phyloP scores from a whole-genome alignment of 2,113 vertebrate species.

The Eira barbara region DNA sequence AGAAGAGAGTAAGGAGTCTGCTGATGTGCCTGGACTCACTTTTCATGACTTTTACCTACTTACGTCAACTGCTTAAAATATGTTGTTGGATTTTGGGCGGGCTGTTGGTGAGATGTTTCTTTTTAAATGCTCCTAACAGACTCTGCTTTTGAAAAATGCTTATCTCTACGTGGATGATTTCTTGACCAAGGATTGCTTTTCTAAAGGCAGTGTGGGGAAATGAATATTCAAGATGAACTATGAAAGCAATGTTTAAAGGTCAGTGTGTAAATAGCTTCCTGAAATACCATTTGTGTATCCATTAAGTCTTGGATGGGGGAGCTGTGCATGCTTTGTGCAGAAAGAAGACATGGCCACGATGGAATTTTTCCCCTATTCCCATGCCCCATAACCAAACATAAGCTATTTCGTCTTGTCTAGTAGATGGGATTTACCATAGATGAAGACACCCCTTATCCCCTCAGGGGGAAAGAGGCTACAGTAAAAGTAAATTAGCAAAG shows the following conservation, averaged over 20 bases:
- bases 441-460: background rate
- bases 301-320: background rate
- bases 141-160: constrained; percentile 1
- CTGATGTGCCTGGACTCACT: background rate
- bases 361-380: background rate
- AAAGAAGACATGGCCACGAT: background rate
- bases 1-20: background rate
- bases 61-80: background rate
- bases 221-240: constrained; percentile 6
- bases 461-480: background rate
- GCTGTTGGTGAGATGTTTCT: background rate
- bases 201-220: background rate
- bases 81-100: background rate
- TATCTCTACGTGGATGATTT: background rate
- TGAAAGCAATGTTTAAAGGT: background rate
- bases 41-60: background rate
- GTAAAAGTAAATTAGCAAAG: background rate
- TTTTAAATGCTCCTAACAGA: background rate
- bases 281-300: background rate
- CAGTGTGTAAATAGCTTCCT: constrained; percentile 41
- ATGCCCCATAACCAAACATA: background rate
- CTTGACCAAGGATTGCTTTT: constrained; percentile 7
- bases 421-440: background rate
- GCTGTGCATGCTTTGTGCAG: background rate
- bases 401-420: background rate